phyloP scores from a whole-genome alignment of 2,888 invertebrate species.

The Acheta domesticus region DNA sequence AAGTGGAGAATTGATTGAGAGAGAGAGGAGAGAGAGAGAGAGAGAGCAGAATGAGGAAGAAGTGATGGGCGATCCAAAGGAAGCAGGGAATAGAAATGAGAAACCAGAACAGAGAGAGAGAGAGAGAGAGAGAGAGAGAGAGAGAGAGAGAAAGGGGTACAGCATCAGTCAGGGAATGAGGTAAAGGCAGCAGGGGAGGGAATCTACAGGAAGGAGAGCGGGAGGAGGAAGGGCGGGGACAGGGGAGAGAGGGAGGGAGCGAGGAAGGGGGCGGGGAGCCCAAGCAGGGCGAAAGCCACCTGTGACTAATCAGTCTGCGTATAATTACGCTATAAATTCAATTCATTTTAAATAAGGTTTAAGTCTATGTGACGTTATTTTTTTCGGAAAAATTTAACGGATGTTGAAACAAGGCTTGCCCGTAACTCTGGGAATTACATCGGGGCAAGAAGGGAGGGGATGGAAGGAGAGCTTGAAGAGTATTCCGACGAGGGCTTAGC shows the following conservation, averaged over 20 bases:
- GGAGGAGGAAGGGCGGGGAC: too few relatives aligned
- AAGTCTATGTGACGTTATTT: conserved; percentile 18
- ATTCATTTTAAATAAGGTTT: conserved; percentile 18
- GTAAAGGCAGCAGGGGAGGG: too few relatives aligned
- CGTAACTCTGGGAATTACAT: conserved; percentile 7
- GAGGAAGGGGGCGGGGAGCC: neutral
- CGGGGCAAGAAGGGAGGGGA: conserved; percentile 5
- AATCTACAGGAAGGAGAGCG: too few relatives aligned
- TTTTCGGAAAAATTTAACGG: conserved; percentile 7
- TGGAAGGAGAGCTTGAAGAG: neutral
- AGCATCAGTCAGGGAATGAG: too few relatives aligned
- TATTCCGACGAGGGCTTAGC: neutral
- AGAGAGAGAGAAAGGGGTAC: too few relatives aligned
- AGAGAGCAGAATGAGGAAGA: too few relatives aligned
- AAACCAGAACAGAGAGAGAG: too few relatives aligned
- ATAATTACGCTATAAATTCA: conserved; percentile 18
- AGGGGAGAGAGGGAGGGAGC: neutral
- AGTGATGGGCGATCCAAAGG: too few relatives aligned
- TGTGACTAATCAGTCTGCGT: neutral
- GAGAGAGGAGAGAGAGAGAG: too few relatives aligned
- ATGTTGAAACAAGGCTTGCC: conserved; percentile 9
- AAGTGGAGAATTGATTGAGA: neutral
- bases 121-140: too few relatives aligned
- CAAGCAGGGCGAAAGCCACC: conserved; percentile 1
- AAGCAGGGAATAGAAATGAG: too few relatives aligned